Evolutionary conservation across 2,888 invertebrate species (phyloP).

Genomic region (Ornithoptera alexandrae): DNA sequence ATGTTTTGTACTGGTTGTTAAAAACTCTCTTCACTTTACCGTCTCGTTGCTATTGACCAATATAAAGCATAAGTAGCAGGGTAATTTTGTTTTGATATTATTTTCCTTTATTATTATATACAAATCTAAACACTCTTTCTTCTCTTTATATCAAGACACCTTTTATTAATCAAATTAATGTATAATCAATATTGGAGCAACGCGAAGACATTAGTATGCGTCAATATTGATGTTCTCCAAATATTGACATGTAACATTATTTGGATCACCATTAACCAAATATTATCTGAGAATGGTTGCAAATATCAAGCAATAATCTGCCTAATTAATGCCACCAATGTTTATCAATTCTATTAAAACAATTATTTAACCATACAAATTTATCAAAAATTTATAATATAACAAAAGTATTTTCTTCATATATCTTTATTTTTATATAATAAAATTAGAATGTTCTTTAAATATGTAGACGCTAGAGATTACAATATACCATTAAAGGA

Average conservation of each 20-base stretch:
- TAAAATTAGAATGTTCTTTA: too few species aligned
- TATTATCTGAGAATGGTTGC: not conserved
- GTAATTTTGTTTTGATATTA: too few species aligned
- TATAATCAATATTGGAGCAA: not conserved
- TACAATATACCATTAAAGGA: too few species aligned
- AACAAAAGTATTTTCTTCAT: not conserved
- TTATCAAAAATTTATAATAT: too few species aligned
- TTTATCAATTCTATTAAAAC: not conserved
- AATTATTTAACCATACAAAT: too few species aligned
- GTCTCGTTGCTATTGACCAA: too few species aligned
- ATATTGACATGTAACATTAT: constrained; percentile 1
- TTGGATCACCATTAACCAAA: not conserved
- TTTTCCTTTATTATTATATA: not conserved
- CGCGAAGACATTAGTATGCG: not conserved
- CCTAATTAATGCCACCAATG: not conserved
- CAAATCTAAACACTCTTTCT: not conserved
- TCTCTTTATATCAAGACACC: not conserved
- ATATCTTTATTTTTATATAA: too few species aligned
- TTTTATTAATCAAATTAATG: not conserved
- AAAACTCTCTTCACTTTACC: too few species aligned
- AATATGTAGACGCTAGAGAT: too few species aligned
- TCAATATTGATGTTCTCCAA: not conserved
- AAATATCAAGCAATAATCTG: not conserved
- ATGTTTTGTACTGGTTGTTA: too few species aligned
- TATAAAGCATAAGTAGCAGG: too few species aligned